Conservation (phyloP, 2,113 vertebrate species). For the Paracanthobrama guichenoti region DNA sequence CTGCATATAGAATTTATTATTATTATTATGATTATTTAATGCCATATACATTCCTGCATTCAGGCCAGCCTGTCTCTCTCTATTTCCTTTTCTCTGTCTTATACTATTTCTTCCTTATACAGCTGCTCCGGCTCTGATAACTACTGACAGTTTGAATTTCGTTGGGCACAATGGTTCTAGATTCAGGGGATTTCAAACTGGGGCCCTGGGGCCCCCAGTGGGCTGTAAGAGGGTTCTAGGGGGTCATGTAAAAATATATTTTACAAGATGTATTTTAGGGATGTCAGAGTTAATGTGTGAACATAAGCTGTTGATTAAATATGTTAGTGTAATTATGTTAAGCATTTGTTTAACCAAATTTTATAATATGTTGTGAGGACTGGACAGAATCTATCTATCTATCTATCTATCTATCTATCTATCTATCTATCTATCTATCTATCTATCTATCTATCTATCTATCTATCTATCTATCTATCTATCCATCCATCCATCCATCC, state of each 20-base stretch:
- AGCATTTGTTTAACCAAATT: too few relatives aligned
- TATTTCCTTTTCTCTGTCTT: neutral
- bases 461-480: too few relatives aligned
- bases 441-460: too few relatives aligned
- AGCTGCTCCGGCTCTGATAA: slow-evolving; percentile 25
- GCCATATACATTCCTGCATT: slow-evolving; percentile 20
- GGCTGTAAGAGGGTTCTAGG: neutral
- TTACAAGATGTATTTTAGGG: neutral
- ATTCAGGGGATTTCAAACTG: slow-evolving; percentile 19
- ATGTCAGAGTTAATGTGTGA: neutral
- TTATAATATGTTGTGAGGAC: too few relatives aligned
- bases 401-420: neutral
- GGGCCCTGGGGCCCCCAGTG: neutral
- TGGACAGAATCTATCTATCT: too few relatives aligned
- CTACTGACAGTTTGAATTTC: slow-evolving; percentile 12
- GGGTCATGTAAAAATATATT: neutral
- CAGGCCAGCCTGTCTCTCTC: neutral
- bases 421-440: neutral
- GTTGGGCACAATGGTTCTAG: neutral
- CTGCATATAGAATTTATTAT: slow-evolving; percentile 30
- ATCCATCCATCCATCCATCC: too few relatives aligned
- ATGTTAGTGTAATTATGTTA: neutral
- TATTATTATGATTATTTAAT: slow-evolving; percentile 26
- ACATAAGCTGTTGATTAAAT: neutral
- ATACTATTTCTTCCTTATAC: neutral